Evolutionary conservation across 2,113 vertebrate species (phyloP).

Genomic region (Bettongia penicillata): DNA sequence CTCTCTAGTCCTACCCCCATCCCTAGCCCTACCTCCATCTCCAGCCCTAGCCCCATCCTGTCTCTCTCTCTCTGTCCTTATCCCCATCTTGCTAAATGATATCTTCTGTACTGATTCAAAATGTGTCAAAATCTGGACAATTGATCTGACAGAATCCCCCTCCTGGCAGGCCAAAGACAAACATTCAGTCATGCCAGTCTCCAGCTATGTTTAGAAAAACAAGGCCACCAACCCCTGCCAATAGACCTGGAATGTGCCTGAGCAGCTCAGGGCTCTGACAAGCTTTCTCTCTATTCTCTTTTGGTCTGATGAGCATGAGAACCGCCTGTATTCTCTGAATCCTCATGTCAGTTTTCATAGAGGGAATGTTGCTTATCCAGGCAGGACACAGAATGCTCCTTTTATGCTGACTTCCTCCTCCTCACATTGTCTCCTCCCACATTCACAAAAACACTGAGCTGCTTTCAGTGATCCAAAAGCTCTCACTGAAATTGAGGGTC

Average conservation of each 20-base stretch:
- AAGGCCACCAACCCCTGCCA: constrained; percentile 32
- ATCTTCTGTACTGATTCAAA: constrained; percentile 1
- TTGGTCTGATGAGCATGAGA: constrained; percentile 49
- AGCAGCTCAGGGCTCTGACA: not conserved
- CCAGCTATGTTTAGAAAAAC: constrained; percentile 28
- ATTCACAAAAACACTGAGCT: fast-evolving
- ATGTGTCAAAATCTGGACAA: constrained; percentile 39
- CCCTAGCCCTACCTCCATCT: not conserved
- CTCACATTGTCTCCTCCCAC: not conserved
- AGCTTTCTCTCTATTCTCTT: not conserved
- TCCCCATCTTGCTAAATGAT: not conserved
- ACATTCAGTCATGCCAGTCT: not conserved
- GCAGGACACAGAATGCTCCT: not conserved
- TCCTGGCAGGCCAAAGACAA: constrained; percentile 21
- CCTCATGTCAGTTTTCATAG: constrained; percentile 50
- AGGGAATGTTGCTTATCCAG: constrained; percentile 14
- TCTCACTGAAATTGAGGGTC: constrained; percentile 42
- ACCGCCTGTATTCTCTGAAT: constrained; percentile 31
- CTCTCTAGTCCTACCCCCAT: not conserved
- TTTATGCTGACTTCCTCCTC: not conserved
- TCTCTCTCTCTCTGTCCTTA: not conserved
- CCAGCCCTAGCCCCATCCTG: not conserved
- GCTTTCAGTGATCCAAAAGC: not conserved
- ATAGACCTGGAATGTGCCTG: constrained; percentile 58
- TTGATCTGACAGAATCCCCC: not conserved